Evolutionary conservation across 2,888 invertebrate species (phyloP), one percentile per base, ranked within the genome.

Genomic region (Harpalus rubripes): DNA sequence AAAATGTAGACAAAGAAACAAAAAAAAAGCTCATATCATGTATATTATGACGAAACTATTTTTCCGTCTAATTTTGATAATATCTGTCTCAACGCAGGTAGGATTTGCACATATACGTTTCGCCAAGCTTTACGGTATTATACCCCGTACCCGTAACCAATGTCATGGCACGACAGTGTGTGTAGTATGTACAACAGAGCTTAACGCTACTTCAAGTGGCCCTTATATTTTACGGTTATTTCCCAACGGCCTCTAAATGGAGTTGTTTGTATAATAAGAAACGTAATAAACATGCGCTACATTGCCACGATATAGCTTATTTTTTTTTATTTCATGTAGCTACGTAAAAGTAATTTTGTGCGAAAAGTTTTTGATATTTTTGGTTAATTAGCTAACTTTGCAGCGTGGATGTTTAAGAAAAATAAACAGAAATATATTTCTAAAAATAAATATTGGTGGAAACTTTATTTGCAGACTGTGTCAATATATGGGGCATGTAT

Each of bases 221-320:
- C 22, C 58, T 78, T 78, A 78, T 78, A 58, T 78, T 78, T 78
- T 58, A 78, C 58, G 78, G 58, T 78, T 78, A 78, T 58, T 78
- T 32, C 58, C 58, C 78, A 74, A 15, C 22, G 39, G 78, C 78
- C 58, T 39, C 78, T 18, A 58, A 59, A 78, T 58, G 58, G 58
- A 78, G 78, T 39, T 78, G 76, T 78, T 76, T 39, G 78, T 78
- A 15, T 58, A 58, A 78, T 78, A 78, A 78, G 58, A 58, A 59
- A 58, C 15, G 15, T 32, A 78, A 78, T 78, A 78, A 78, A 78
- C 59, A 56, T 58, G 78, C 56, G 16, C 39, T 58, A 58, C 1
- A 26, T n/a, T 32, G 56, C 8, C 12, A 58, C 22, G 78, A 7
- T 44, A 52, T 3, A 15, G 16, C 39, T n/a, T 41, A 1, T 18